These are phyloP conservation scores for Oligia strigilis DNA, from an alignment of 2,888 invertebrate genomes.

Conservation along the genomic window DNA sequence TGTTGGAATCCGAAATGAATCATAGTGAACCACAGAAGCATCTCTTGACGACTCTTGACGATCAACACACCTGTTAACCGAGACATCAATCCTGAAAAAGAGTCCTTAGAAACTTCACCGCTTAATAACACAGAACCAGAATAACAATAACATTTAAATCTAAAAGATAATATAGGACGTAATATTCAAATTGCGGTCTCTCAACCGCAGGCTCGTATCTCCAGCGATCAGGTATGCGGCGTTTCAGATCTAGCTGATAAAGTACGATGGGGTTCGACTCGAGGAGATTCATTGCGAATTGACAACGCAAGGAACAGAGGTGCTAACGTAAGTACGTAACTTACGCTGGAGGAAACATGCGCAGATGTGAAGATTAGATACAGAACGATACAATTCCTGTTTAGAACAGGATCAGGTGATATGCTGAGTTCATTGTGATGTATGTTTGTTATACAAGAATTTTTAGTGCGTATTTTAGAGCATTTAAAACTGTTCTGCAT, in stretches of 20 bases:
- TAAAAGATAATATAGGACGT: constrained; percentile 55
- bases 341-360: constrained; percentile 80
- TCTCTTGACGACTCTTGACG: neutral
- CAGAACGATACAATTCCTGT: constrained; percentile 81
- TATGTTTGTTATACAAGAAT: constrained; percentile 41
- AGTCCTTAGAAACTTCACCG: constrained; percentile 31
- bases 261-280: constrained; percentile 75
- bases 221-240: constrained; percentile 80
- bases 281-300: constrained; percentile 81
- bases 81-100: constrained; percentile 29
- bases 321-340: constrained; percentile 72
- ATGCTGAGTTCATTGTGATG: constrained; percentile 72
- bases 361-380: constrained; percentile 87
- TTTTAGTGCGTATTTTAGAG: constrained; percentile 2
- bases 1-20: constrained; percentile 18
- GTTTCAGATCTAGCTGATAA: constrained; percentile 83
- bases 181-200: constrained; percentile 74
- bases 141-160: constrained; percentile 62
- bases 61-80: neutral
- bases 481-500: neutral
- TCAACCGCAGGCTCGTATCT: constrained; percentile 70
- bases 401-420: constrained; percentile 76
- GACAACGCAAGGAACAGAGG: constrained; percentile 76
- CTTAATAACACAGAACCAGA: constrained; percentile 54
- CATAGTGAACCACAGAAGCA: neutral